Base-by-base conservation (phyloP, 2,888 invertebrate species). In the Notodonta ziczac region DNA sequence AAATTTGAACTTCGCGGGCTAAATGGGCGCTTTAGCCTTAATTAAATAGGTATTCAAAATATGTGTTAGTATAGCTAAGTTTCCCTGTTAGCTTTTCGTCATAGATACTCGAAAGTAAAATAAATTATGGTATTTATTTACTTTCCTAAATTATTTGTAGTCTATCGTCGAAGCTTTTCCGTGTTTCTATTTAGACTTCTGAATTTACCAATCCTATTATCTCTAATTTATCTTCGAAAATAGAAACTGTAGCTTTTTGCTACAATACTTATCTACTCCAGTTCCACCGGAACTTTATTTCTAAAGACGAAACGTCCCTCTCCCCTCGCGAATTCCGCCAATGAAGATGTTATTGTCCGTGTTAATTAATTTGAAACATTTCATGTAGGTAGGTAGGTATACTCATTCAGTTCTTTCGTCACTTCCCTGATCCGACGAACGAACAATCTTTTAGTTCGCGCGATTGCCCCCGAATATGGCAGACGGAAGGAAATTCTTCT, bases 371-470 rank as follows among this genome's bases (percentile, higher is more conserved):
- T 66, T 68, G 55, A 70, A 76, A 60, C 58, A 67, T 60, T 69
- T 69, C 62, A 70, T 64, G 63, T 63, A 66, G 24, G 24, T 35
- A 35, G 35, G 35, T 35, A 35, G 6, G 35, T 7, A 35, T 63
- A 32, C 8, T 52, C 62, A 54, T 58, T 70, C 61, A 60, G 56
- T 67, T 62, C 59, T 61, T 60, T 63, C 62, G 66, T 69, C 62
- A 61, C 64, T 70, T 67, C 57, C 66, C 60, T 32, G 56, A 62
- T 63, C 48, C 60, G 66, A 71, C 65, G 67, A 68, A 64, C 65
- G 69, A 75, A 70, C 71, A 78, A 78, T 77, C 62, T 76, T 74
- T 78, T 72, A 74, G 77, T 74, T 53, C 65, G 59, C 75, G 57
- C 69, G 74, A 77, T 78, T 78, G 68, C 73, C 69, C 57, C 69